These are phyloP conservation scores for Alloscopus bannaensis DNA, from an alignment of 2,888 invertebrate genomes.

Conservation along the genomic window DNA sequence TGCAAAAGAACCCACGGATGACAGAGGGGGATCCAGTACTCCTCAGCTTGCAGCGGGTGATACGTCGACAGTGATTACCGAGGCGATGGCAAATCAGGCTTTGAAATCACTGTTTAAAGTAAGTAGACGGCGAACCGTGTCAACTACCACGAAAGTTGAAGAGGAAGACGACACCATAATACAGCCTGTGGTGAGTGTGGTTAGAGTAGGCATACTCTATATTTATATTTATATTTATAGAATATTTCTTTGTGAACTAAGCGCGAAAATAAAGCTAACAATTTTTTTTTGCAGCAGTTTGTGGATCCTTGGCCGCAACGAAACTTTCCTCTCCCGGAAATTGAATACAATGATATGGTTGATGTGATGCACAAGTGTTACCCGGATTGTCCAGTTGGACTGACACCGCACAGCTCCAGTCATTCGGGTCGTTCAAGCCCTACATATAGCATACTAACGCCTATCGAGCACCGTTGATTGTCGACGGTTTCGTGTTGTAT, in stretches of 20 bases:
- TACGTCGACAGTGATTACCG: conserved; percentile 40
- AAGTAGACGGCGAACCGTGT: conserved; percentile 35
- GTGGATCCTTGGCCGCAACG: conserved; percentile 86
- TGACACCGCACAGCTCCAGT: not conserved
- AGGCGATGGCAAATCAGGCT: conserved; percentile 48
- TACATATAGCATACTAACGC: too few relatives aligned
- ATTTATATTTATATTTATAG: not conserved
- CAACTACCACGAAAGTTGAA: conserved; percentile 22
- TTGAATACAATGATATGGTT: conserved; percentile 82
- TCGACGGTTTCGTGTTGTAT: too few relatives aligned
- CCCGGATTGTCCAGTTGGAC: conserved; percentile 72
- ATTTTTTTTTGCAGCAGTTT: conserved; percentile 75
- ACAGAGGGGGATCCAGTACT: conserved; percentile 8
- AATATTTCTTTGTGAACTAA: too few relatives aligned
- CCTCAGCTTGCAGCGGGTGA: conserved; percentile 37
- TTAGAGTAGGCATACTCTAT: not conserved
- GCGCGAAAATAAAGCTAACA: not conserved
- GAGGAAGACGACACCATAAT: conserved; percentile 29
- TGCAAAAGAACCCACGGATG: not conserved
- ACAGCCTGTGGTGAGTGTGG: conserved; percentile 17
- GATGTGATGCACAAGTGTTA: conserved; percentile 83
- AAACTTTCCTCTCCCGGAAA: conserved; percentile 84
- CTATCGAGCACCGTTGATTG: too few relatives aligned
- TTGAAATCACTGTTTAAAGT: conserved; percentile 48
- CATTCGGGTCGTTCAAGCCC: conserved; percentile 32